Base-by-base conservation (phyloP, 2,113 vertebrate species). In the Diadophis punctatus region DNA sequence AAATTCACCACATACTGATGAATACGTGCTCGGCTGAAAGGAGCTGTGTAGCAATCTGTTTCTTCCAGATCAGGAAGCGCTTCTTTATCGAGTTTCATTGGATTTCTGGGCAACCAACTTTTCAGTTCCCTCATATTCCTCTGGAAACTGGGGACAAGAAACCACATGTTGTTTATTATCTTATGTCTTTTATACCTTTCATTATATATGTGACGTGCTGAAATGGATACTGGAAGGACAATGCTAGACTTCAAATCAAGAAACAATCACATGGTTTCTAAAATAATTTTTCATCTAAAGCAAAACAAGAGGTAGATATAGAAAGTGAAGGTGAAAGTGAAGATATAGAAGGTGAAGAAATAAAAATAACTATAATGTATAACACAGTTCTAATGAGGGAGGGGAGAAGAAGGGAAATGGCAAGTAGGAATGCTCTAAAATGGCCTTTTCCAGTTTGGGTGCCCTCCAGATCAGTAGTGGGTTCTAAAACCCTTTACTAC, bases 41-140 rank as follows among this genome's bases (percentile, higher is more conserved):
- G 99, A 0, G 99, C 99, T 0, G 99, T 99, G 96, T 99, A 99
- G 95, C 99, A 99, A 97, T 99, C 99, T 0, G 98, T 98, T 68
- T 99, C 98, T 95, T 99, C 98, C 90, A 99, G 97, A 93, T 99
- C 98, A 60, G 99, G 99, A 58, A 99, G 96, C 0, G 98, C 98
- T 94, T 99, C 98, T 96, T 99, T 99, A 96, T 99, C 99, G 4
- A 99, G 98, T 97, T 99, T 99, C 99, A 99, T 99, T 4, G 99
- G 99, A 95, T 99, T 99, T 95, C 97, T 98, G 27, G 99, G 98
- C 95, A 99, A 96, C 99, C 99, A 99, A 23, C 98, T 99, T 96
- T 99, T 99, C 87, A 99, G 94, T 95, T 99, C 98, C 93, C 97
- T 98, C 93, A 98, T 98, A 93, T 98, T 98, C 94, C 97, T 97